phyloP scores from a whole-genome alignment of 2,888 invertebrate genomes.

The Xylota segnis region DNA sequence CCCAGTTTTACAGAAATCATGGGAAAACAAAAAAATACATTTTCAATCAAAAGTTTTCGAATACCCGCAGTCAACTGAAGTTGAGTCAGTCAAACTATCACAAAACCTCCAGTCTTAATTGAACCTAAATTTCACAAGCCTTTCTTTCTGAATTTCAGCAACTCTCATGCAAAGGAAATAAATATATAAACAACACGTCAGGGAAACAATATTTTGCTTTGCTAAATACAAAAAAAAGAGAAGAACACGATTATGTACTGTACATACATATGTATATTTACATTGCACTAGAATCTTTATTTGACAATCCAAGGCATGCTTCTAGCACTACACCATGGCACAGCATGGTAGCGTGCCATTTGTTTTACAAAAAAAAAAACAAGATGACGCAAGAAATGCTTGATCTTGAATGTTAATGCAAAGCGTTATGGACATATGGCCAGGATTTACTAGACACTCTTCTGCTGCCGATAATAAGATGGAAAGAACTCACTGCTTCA shows the following conservation, averaged over 20 bases:
- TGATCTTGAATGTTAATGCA: slow-evolving; percentile 48
- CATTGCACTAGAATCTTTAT: background rate
- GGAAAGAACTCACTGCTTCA: background rate
- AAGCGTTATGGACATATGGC: slow-evolving; percentile 13
- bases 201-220: background rate
- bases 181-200: background rate
- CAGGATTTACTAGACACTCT: background rate
- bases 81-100: no score
- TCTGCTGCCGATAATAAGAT: background rate
- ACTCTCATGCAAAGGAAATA: background rate
- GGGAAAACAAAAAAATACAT: no score
- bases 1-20: no score
- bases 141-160: background rate
- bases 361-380: slow-evolving; percentile 5
- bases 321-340: background rate
- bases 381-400: slow-evolving; percentile 51
- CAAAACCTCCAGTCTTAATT: no score
- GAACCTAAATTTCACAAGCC: no score
- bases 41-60: no score
- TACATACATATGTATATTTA: background rate
- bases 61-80: no score
- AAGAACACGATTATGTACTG: background rate
- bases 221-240: background rate
- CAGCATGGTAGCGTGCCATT: slow-evolving; percentile 1
- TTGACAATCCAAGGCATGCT: background rate